phyloP scores from a whole-genome alignment of 2,797 vertebrate species.

The Mus caroli region DNA sequence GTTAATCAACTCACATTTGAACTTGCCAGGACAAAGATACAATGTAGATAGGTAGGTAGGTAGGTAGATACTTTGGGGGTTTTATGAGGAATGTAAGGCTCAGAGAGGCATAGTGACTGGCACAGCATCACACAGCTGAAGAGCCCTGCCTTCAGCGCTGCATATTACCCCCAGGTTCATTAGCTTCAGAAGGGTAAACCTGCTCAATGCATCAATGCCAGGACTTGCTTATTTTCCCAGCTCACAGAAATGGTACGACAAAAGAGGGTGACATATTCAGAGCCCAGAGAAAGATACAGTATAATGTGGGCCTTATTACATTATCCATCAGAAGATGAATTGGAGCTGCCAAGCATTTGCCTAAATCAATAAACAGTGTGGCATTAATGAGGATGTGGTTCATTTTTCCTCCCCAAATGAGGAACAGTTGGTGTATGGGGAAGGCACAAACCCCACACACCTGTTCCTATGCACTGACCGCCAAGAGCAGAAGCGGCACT shows the following conservation, averaged over 20 bases:
- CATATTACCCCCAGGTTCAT: background rate
- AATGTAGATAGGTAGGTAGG: no score
- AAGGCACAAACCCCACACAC: constrained; percentile 56
- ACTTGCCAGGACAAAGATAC: no score
- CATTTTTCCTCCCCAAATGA: constrained; percentile 72
- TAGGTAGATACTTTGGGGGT: background rate
- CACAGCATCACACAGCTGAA: background rate
- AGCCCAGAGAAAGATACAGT: constrained; percentile 60
- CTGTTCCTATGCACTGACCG: constrained; percentile 36
- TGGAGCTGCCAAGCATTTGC: constrained; percentile 71
- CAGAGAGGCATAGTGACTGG: constrained; percentile 17
- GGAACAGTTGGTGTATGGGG: constrained; percentile 59
- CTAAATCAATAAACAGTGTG: constrained; percentile 78
- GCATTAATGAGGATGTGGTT: constrained; percentile 66
- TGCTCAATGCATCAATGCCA: background rate
- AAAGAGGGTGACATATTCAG: constrained; percentile 32
- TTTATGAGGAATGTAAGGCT: background rate
- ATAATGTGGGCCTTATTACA: constrained; percentile 74
- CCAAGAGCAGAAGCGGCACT: background rate
- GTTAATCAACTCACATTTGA: background rate
- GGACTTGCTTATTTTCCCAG: constrained; percentile 60
- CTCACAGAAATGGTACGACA: constrained; percentile 7
- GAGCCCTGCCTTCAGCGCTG: background rate
- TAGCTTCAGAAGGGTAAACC: background rate
- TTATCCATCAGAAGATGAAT: constrained; percentile 79